Base-by-base conservation (phyloP, 2,113 vertebrate genomes). In the Petrocephalus zakoni region DNA sequence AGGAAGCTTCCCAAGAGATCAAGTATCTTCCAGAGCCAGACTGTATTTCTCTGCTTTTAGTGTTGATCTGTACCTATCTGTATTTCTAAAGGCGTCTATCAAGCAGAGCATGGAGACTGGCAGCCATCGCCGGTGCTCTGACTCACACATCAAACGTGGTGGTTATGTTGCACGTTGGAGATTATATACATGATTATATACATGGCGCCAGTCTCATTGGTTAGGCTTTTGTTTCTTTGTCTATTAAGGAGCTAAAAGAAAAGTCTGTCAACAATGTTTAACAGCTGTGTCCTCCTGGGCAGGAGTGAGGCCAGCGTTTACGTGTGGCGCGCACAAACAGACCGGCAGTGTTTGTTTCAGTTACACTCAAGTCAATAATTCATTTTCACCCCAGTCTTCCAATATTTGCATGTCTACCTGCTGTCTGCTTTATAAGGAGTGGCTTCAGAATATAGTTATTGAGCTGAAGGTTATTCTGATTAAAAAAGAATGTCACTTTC, bases 1-100 rank as follows among this genome's bases (percentile, higher is more conserved):
- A 37, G 47, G 87, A 68, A 55, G 22, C 52, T 90, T 89, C 58
- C 89, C 87, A 81, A 72, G 85, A 87, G 89, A 86, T 90, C 88
- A 75, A n/a, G 85, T 88, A 89, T 90, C 90, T 87, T 88, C 83
- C 29, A 88, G 72, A 55, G 68, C 58, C 61, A 84, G 5, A 25
- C 85, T 47, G 25, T 52, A 21, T 47, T 86, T 88, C 88, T 82
- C 47, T 51, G 42, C 25, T 47, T 75, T 49, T 9, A 42, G 46
- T 89, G 81, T 61, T 78, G 89, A 84, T 87, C 87, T 56, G 87
- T 53, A 49, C 55, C 29, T 61, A 42, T 89, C 49, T 25, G 22
- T 87, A 82, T 72, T 52, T 52, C 21, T 88, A 15, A 52, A 68
- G 64, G 5, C 34, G 13, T 29, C 83, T 89, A 87, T 85, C 87